Percentiles rank a stretch among this genome's conserved stretches.
phyloP scores from a whole-genome alignment of 2,113 vertebrate species.

The Ovis canadensis region DNA sequence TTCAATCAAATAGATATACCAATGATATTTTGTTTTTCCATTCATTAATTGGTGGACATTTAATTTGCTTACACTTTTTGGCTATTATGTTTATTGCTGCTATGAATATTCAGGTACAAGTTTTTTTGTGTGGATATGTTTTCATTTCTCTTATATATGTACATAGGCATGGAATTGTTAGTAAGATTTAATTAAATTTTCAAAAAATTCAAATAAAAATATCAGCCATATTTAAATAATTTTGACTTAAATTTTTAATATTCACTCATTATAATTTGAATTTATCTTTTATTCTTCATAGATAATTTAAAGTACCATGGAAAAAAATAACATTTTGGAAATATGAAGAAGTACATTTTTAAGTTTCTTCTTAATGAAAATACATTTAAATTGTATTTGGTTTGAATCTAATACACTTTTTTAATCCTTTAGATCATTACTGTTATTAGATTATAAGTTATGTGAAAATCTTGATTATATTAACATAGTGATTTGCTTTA shows the following conservation, averaged over 20 bases:
- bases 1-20: background rate
- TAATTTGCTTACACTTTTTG: background rate
- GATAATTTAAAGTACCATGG: background rate
- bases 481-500: background rate
- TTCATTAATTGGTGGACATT: background rate
- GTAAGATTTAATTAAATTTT: background rate
- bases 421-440: background rate
- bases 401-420: background rate
- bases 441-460: background rate
- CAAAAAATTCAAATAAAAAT: background rate
- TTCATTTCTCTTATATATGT: background rate
- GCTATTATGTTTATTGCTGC: background rate
- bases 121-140: background rate
- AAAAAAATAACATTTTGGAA: background rate
- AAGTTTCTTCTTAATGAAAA: background rate
- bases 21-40: background rate
- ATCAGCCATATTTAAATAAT: background rate
- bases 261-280: background rate
- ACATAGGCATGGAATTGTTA: background rate
- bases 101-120: background rate
- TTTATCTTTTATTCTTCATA: background rate
- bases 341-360: background rate
- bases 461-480: background rate
- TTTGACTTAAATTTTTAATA: background rate
- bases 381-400: background rate